phyloP scores from a whole-genome alignment of 2,888 invertebrate genomes.

The Lasius platythorax region DNA sequence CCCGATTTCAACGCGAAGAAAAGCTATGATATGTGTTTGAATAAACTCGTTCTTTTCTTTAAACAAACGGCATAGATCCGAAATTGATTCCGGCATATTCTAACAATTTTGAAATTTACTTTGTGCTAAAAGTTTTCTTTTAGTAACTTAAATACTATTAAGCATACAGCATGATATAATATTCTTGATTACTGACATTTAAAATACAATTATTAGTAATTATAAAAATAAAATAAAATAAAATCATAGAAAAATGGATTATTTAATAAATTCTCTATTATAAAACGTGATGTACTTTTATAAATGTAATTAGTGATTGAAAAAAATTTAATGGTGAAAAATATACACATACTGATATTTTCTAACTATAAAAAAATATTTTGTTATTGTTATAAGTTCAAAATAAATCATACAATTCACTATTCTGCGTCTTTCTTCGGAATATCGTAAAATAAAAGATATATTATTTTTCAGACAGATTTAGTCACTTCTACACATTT shows the following conservation, averaged over 20 bases:
- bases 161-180: neutral
- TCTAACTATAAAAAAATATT: neutral
- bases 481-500: neutral
- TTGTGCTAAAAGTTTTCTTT: neutral
- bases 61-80: neutral
- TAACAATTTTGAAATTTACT: neutral
- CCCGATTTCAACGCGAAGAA: neutral
- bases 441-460: neutral
- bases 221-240: neutral
- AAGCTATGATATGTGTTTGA: neutral
- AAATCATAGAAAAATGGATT: neutral
- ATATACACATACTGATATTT: neutral
- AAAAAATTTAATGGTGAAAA: neutral
- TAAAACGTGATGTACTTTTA: neutral
- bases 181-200: neutral
- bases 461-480: neutral
- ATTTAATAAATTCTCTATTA: neutral
- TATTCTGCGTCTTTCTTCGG: neutral
- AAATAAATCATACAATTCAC: neutral
- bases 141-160: neutral
- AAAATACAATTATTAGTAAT: neutral
- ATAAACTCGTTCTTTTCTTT: neutral
- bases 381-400: neutral
- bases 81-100: neutral
- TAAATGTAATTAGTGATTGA: neutral